These are phyloP conservation scores for Dysmachus trigonus DNA, from an alignment of 2,888 invertebrate species.

Conservation along the genomic window DNA sequence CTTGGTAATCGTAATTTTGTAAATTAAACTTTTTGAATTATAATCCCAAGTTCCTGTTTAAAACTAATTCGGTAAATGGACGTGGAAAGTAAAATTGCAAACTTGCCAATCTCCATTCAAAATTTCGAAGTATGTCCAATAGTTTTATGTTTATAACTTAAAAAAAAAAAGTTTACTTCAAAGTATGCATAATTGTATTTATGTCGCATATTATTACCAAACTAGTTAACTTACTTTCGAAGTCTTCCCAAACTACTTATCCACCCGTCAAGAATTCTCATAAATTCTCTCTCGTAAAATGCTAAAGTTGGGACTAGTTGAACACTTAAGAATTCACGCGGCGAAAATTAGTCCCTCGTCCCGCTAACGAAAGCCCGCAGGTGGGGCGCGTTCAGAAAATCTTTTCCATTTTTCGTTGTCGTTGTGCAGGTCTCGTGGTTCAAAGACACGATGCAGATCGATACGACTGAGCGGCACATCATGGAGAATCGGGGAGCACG, in stretches of 20 bases:
- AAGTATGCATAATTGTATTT: neutral
- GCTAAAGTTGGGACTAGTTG: neutral
- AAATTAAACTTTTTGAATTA: no score
- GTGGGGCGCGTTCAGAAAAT: neutral
- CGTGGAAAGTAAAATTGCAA: no score
- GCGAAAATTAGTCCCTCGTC: neutral
- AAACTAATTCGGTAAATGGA: no score
- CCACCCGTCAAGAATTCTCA: neutral
- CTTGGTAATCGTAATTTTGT: no score
- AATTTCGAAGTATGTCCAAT: no score
- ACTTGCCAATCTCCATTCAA: no score
- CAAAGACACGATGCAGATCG: slow-evolving; percentile 68
- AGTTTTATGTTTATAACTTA: no score
- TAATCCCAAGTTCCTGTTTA: no score
- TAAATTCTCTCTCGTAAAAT: neutral
- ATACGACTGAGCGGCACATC: slow-evolving; percentile 68
- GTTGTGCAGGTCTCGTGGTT: slow-evolving; percentile 67
- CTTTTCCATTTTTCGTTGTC: neutral
- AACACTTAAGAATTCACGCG: neutral
- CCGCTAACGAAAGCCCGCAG: neutral
- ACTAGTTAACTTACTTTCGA: neutral
- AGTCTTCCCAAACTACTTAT: neutral
- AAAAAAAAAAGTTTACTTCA: no score
- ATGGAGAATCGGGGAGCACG: slow-evolving; percentile 69
- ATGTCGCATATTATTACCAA: neutral